phyloP scores from a whole-genome alignment of 2,888 invertebrate species.

The Clostera curtula region DNA sequence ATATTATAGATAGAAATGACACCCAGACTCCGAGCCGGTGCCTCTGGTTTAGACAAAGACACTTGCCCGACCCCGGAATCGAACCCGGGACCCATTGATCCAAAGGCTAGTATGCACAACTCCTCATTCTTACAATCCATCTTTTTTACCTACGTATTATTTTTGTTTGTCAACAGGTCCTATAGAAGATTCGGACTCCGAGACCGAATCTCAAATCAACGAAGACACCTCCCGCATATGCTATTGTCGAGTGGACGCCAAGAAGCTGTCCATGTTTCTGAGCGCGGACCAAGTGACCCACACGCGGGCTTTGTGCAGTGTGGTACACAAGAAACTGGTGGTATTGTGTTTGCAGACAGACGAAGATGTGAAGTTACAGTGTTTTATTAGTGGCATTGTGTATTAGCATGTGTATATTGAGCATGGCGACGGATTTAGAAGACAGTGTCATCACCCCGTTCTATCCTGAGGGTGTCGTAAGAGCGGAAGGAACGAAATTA shows the following conservation, averaged over 20 bases:
- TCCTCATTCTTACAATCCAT: too few relatives aligned
- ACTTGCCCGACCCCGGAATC: too few relatives aligned
- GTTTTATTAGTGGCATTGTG: conserved; percentile 84
- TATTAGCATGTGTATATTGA: conserved; percentile 35
- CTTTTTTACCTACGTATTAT: too few relatives aligned
- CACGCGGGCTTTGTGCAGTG: conserved; percentile 82
- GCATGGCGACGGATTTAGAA: too few relatives aligned
- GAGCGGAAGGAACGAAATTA: too few relatives aligned
- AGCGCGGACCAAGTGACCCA: conserved; percentile 86
- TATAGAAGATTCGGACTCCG: conserved; percentile 63
- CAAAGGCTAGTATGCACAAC: too few relatives aligned
- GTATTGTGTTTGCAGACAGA: conserved; percentile 84
- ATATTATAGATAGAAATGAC: too few relatives aligned
- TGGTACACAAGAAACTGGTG: conserved; percentile 82
- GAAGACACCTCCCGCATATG: conserved; percentile 51
- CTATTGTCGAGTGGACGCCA: conserved; percentile 82
- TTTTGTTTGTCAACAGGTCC: conserved; percentile 41
- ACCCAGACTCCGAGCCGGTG: too few relatives aligned
- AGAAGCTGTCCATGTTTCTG: conserved; percentile 86
- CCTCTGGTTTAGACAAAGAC: too few relatives aligned
- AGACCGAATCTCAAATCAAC: conserved; percentile 55
- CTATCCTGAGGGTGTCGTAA: too few relatives aligned
- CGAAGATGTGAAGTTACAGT: conserved; percentile 85
- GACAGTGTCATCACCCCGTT: too few relatives aligned
- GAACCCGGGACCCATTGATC: too few relatives aligned